These are phyloP conservation scores for Numenius phaeopus DNA, from an alignment of 2,797 vertebrate species.

Conservation along the genomic window DNA sequence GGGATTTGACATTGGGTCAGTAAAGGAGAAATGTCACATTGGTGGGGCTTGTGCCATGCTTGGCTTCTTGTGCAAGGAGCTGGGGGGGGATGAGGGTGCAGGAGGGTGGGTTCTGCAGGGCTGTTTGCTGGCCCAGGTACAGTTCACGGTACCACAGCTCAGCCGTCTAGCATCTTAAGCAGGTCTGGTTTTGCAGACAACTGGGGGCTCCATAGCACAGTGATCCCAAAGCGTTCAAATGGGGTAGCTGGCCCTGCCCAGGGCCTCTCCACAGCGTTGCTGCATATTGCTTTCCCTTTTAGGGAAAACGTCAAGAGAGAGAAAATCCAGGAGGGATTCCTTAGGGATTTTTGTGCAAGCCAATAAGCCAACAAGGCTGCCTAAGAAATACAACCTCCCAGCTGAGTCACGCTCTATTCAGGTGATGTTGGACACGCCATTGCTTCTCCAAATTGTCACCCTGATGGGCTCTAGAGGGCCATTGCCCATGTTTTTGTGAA, in stretches of 20 bases:
- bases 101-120: fast-evolving
- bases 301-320: not conserved
- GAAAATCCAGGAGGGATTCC: not conserved
- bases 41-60: fast-evolving
- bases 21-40: fast-evolving
- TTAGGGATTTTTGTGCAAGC: not conserved
- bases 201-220: not conserved
- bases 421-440: not conserved
- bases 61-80: not conserved
- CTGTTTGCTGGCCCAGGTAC: not conserved
- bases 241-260: not conserved
- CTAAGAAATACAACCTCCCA: not conserved
- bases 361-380: not conserved
- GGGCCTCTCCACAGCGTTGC: not conserved
- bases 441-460: not conserved
- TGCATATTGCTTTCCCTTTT: not conserved
- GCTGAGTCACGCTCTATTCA: not conserved
- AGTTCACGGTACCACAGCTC: fast-evolving
- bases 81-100: too few species aligned
- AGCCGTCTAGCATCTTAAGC: fast-evolving
- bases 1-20: not conserved
- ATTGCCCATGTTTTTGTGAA: not conserved
- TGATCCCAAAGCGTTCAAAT: fast-evolving
- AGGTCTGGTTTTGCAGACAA: not conserved
- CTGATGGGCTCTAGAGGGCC: not conserved